These are phyloP conservation scores for Nemurella pictetii DNA, from an alignment of 2,888 invertebrate species.

Conservation along the genomic window DNA sequence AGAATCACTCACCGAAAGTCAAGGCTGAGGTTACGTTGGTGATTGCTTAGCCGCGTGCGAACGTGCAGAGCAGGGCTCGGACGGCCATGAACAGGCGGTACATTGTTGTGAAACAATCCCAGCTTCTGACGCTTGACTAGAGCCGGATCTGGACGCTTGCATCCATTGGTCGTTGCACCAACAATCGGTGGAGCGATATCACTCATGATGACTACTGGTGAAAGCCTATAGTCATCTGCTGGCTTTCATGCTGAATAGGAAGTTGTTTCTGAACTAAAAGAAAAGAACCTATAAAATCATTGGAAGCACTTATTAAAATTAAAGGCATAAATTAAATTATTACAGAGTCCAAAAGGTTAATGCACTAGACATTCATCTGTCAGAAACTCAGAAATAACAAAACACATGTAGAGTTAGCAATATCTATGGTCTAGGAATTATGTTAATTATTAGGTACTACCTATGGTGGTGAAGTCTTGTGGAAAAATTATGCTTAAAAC, in stretches of 20 bases:
- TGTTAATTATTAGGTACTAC: no score
- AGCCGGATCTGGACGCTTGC: slow-evolving; percentile 42
- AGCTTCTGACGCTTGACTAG: slow-evolving; percentile 54
- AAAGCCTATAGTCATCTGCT: neutral
- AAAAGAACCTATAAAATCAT: neutral
- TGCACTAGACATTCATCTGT: neutral
- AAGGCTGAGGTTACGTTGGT: slow-evolving; percentile 86
- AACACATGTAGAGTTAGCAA: no score
- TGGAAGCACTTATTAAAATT: neutral
- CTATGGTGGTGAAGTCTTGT: no score
- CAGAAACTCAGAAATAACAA: no score
- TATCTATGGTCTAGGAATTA: no score
- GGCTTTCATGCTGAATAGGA: neutral
- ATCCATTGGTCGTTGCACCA: slow-evolving; percentile 3
- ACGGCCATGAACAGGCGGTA: slow-evolving; percentile 63
- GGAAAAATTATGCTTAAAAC: no score
- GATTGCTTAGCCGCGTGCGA: slow-evolving; percentile 63
- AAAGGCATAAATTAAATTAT: neutral
- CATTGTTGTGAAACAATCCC: slow-evolving; percentile 50
- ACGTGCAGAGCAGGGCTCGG: slow-evolving; percentile 53
- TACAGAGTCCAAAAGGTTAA: neutral
- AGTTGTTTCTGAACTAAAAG: neutral
- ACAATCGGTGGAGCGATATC: slow-evolving; percentile 50
- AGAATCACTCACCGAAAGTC: slow-evolving; percentile 77
- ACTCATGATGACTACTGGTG: slow-evolving; percentile 50